A percentile compares a stretch with the other conserved stretches of the same genome.
These are phyloP conservation scores for Chiroxiphia lanceolata DNA, from an alignment of 2,797 vertebrate genomes.

Conservation along the genomic window DNA sequence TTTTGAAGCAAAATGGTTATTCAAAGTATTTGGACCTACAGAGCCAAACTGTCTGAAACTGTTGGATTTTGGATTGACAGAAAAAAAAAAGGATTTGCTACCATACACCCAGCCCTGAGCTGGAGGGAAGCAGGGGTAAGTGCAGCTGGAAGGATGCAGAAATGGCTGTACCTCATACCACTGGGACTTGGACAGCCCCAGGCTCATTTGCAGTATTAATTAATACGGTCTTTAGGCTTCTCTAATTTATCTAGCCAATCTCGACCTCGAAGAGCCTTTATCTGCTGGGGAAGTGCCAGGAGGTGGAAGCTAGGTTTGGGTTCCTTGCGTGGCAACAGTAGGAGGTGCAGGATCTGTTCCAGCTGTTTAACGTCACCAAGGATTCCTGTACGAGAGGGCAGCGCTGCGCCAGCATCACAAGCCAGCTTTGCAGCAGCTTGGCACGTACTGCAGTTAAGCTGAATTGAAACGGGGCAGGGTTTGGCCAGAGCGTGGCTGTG, in stretches of 20 bases:
- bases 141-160: background rate
- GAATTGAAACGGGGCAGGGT: background rate
- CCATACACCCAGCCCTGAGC: background rate
- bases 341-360: conserved; percentile 1
- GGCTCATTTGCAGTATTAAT: background rate
- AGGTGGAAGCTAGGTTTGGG: background rate
- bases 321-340: background rate
- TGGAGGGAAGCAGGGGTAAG: background rate
- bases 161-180: background rate
- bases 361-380: conserved; percentile 32
- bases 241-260: background rate
- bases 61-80: background rate
- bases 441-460: background rate
- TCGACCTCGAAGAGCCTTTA: conserved; percentile 11
- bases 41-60: background rate
- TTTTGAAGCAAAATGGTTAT: background rate
- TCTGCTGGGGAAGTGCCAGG: conserved; percentile 13
- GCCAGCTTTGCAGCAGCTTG: background rate
- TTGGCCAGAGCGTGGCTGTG: background rate
- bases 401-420: background rate
- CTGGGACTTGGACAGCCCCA: background rate
- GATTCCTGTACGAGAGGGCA: conserved; percentile 2
- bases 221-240: background rate
- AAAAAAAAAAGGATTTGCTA: background rate
- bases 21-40: background rate